Evolutionary conservation across 1,140 invertebrate genomes (phyloP), one percentile per base, ranked within the genome.

Genomic region (Caenorhabditis brenneri): DNA sequence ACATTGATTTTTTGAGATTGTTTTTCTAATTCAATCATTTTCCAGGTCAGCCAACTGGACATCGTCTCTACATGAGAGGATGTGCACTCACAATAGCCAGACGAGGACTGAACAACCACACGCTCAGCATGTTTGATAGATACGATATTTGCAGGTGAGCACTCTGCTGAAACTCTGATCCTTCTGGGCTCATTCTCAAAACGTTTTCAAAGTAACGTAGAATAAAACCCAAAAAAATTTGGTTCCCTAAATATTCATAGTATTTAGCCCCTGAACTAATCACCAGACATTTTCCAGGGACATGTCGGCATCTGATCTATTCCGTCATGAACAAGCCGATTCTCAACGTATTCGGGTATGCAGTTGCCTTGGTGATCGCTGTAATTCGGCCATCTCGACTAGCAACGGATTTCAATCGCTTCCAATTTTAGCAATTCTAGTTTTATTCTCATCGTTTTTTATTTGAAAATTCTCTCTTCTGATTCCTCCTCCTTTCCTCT

Each of bases 341-440:
- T 79, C 79, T 49, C 85, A 84, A 39, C 80, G 84, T 19, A 81
- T 86, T 53, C 65, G 79, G 33, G 86, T 87, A 19, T 87, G 86
- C 81, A 84, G 81, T 60, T 87, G 86, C 48, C 80, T 87, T n/a
- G 86, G 86, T 27, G 86, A 87, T 60, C 36, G 86, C 15, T 87
- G 85, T n/a, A 74, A 74, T 42, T 74, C 65, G n/a, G 65, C 65
- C 22, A 74, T 74, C 10, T 42, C 65, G 6, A 74, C 65, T 5
- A 74, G 65, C 65, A 74, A 42, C 15, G 12, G 36, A 42, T 42
- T 42, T 27, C 65, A 74, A 74, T 22, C 65, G 5, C 65, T 74
- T 24, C n/a, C 65, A 42, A 31, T 74, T 39, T 24, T 74, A 74
- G 65, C 65, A 39, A 74, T 46, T 74, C 65, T 74, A 39, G 33